Base-by-base conservation (phyloP, 2,113 vertebrate species). In the Etheostoma spectabile region DNA sequence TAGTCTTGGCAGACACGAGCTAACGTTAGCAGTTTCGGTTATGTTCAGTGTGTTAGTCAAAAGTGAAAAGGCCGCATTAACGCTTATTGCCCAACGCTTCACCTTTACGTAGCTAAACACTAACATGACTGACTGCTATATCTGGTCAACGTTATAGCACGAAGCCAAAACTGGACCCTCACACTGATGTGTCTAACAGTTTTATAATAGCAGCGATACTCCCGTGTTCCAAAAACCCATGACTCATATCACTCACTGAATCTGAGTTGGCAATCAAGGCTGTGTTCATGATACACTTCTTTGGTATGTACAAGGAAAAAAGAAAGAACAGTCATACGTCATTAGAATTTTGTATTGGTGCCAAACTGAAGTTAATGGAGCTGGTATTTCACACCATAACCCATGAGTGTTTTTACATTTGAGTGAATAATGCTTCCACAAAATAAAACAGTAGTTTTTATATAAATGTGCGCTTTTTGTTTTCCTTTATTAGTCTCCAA, bases 221-320 rank as follows among this genome's bases (percentile, higher is more conserved):
- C 38, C 38, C 38, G 38, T 42, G 2, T 42, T 1, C 38, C 38
- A 8, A 42, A 42, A 11, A 42, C 10, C 38, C 71, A 72, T 93
- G 88, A 93, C 65, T 93, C 88, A 89, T 52, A 65, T 62, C 65
- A n/a, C 21, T 33, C 16, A 21, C 13, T 14, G 71, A 18, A 68
- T 78, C 30, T 27, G 57, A 63, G 49, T 70, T 55, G 21, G 49
- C 73, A 33, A 42, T 79, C 70, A 51, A 21, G 45, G 33, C 73
- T 14, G 77, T 45, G 35, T 74, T 65, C 52, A 48, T 90, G 91
- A 91, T 74, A n/a, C 79, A 90, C 67, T 75, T 85, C 79, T 63
- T 57, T 80, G 87, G 87, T 88, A 88, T 90, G 84, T 79, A 42
- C 38, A 42, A 42, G 38, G 38, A 42, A 11, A 42, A 42, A 42